phyloP scores from a whole-genome alignment of 2,113 vertebrate genomes.

The Prionailurus bengalensis region DNA sequence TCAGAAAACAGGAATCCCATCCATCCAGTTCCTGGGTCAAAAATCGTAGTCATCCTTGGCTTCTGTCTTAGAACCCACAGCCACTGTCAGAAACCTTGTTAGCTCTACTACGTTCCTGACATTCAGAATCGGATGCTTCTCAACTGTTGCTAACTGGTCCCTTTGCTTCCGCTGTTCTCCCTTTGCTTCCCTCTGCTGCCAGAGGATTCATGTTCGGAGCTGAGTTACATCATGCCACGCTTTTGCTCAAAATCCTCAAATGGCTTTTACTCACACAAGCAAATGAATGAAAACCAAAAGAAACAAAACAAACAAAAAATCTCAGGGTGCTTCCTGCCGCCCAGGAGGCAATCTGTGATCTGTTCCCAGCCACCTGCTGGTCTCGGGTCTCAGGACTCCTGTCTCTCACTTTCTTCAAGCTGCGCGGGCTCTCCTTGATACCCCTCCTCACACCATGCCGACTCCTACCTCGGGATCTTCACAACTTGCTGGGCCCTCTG shows the following conservation, averaged over 20 bases:
- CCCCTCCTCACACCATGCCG: background rate
- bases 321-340: background rate
- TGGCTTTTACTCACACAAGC: background rate
- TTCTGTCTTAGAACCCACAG: background rate
- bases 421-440: background rate
- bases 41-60: background rate
- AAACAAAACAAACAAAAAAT: background rate
- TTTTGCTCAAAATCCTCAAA: background rate
- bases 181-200: background rate
- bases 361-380: too few species aligned
- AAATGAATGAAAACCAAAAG: background rate
- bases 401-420: background rate
- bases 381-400: rapidly evolving
- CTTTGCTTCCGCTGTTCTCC: background rate
- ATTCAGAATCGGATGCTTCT: background rate
- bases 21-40: background rate
- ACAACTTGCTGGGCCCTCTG: too few species aligned
- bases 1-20: background rate
- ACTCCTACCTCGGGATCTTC: background rate
- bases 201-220: background rate
- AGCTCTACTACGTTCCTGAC: background rate
- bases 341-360: background rate
- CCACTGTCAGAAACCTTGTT: background rate
- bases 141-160: background rate
- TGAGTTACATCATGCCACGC: background rate